Evolutionary conservation across 92 coral and sea anemone genomes (phyloP).

Genomic region (Scolanthus callimorphus): DNA sequence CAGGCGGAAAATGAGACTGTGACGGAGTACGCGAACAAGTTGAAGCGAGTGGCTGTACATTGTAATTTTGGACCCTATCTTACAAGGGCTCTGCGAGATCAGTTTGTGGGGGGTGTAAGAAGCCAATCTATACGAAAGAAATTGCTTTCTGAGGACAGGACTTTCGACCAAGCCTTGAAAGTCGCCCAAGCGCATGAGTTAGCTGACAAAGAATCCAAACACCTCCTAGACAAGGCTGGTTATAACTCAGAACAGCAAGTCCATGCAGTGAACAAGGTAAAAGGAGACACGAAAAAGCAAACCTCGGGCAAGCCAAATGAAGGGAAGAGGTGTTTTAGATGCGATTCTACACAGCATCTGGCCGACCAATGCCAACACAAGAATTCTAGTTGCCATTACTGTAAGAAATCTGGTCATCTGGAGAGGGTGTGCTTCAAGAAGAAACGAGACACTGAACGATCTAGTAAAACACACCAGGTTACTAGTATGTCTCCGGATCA

Average conservation of each 20-base stretch:
- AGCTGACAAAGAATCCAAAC: slow-evolving; percentile 46
- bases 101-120: slow-evolving; percentile 45
- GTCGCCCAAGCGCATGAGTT: slow-evolving; percentile 46
- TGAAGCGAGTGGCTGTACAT: slow-evolving; percentile 19
- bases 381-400: slow-evolving; percentile 12
- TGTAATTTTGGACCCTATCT: slow-evolving; percentile 6
- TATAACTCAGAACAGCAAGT: not conserved
- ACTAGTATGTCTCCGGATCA: too few relatives aligned
- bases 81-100: slow-evolving; percentile 14
- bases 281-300: too few relatives aligned
- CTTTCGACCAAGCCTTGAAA: slow-evolving; percentile 28
- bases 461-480: slow-evolving; percentile 16
- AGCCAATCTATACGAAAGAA: slow-evolving; percentile 28
- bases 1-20: slow-evolving; percentile 29
- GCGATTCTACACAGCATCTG: slow-evolving; percentile 17
- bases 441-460: slow-evolving; percentile 10
- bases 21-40: slow-evolving; percentile 20
- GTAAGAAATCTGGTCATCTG: slow-evolving; percentile 30
- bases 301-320: not conserved
- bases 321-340: slow-evolving; percentile 34
- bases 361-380: slow-evolving; percentile 7
- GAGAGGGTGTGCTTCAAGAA: slow-evolving; percentile 40
- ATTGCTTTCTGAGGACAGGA: slow-evolving; percentile 41
- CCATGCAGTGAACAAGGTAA: slow-evolving; percentile 11
- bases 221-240: slow-evolving; percentile 2